These are phyloP conservation scores for Ariopsis seemanni DNA, from an alignment of 2,113 vertebrate genomes.

Conservation along the genomic window DNA sequence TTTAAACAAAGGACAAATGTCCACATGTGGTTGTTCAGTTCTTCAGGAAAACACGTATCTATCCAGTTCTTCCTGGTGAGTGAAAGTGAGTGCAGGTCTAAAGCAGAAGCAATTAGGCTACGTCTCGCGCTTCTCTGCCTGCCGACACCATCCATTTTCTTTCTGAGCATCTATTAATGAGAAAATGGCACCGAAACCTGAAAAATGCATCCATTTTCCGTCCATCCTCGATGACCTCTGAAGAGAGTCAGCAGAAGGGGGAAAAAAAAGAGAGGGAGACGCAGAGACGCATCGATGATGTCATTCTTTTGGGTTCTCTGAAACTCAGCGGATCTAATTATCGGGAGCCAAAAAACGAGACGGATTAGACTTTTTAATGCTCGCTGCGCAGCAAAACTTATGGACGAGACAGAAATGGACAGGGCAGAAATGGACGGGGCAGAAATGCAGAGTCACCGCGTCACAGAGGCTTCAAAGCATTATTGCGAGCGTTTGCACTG, in stretches of 20 bases:
- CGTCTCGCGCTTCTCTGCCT: neutral
- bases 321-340: conserved; percentile 31
- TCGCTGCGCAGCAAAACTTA: conserved; percentile 22
- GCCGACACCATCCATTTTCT: neutral
- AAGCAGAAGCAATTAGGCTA: neutral
- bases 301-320: conserved; percentile 23
- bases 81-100: neutral
- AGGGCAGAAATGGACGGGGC: conserved; percentile 21
- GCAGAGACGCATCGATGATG: conserved; percentile 20
- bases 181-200: conserved; percentile 9
- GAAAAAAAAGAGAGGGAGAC: conserved; percentile 54
- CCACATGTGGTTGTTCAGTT: neutral
- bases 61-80: neutral
- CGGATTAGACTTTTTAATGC: conserved; percentile 42
- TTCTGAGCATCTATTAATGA: neutral
- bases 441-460: conserved; percentile 45
- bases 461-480: neutral
- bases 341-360: conserved; percentile 13
- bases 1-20: neutral
- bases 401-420: conserved; percentile 6
- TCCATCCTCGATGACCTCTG: conserved; percentile 2
- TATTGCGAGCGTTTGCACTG: conserved; percentile 4
- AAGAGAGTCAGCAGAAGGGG: conserved; percentile 55
- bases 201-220: conserved; percentile 1
- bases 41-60: neutral